Evolutionary conservation across 2,797 vertebrate genomes (phyloP), one percentile per base, ranked within the genome.

Genomic region (Acrossocheilus wenchowensis): DNA sequence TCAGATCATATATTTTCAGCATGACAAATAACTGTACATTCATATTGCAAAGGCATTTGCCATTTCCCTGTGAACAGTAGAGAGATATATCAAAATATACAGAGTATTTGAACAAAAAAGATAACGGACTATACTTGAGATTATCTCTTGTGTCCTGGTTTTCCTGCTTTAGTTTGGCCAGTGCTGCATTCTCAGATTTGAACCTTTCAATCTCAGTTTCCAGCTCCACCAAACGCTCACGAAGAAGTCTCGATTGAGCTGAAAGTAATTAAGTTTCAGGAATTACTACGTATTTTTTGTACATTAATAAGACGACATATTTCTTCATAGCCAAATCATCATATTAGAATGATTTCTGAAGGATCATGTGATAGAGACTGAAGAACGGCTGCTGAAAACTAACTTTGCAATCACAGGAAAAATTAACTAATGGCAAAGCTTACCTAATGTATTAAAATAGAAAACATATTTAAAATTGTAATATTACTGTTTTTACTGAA

Each of bases 181-280:
- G 93, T 3, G 93, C 93, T 4, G 92, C 85, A 9, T 99, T 99
- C 92, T 99, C 97, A 90, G 95, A 95, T 95, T 95, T 97, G 90
- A 99, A 99, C 81, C 96, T 96, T 90, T 97, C 96, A 11, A 99
- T 98, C 95, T 99, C 97, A 0, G 93, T 93, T 94, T 99, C 98
- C 91, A 99, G 66, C 92, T 99, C 96, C 36, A 86, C 90, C 26
- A 99, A 92, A 86, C 95, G 96, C 89, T 98, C 96, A 91, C 95
- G 96, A 89, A 99, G 94, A 81, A 96, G 91, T 81, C 93, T 93
- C 39, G 98, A 98, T 88, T 95, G 95, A 52, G 26, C 90, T 90
- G 78, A 17, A 86, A 75, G 36, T 23, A 69, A 7, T 72, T 45
- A 48, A 19, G 17, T 17, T 66, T 26, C 41, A 66, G 14, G 6